Conservation (phyloP, 2,797 vertebrate genomes). For the Pyrocephalus nanus region DNA sequence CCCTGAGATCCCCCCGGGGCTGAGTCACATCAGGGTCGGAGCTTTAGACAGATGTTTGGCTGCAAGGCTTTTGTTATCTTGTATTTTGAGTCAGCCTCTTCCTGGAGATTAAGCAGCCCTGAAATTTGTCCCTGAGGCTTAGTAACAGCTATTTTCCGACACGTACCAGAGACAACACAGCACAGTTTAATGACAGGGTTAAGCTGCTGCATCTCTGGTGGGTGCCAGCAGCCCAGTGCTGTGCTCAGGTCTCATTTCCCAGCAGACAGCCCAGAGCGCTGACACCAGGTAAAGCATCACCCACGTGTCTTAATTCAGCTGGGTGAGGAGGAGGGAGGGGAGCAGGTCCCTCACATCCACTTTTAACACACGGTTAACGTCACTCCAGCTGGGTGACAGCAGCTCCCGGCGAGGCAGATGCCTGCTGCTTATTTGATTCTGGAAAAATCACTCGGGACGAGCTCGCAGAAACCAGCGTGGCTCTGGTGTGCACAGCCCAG, state of each 20-base stretch:
- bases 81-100: background rate
- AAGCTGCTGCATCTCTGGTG: background rate
- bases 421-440: background rate
- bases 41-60: background rate
- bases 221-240: background rate
- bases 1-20: background rate
- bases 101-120: background rate
- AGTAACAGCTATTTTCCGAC: background rate
- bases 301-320: background rate
- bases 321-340: background rate
- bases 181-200: fast-evolving
- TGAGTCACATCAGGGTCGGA: background rate
- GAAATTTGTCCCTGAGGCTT: constrained; percentile 31
- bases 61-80: background rate
- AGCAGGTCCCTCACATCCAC: background rate
- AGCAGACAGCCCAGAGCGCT: background rate
- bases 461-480: fast-evolving
- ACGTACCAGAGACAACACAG: background rate
- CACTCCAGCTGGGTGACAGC: background rate
- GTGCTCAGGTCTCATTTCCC: background rate
- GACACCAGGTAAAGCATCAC: background rate
- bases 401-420: fast-evolving
- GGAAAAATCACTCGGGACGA: background rate
- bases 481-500: fast-evolving
- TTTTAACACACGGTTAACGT: fast-evolving